Base-by-base conservation (phyloP, 2,888 invertebrate species). In the Rutpela maculata region DNA sequence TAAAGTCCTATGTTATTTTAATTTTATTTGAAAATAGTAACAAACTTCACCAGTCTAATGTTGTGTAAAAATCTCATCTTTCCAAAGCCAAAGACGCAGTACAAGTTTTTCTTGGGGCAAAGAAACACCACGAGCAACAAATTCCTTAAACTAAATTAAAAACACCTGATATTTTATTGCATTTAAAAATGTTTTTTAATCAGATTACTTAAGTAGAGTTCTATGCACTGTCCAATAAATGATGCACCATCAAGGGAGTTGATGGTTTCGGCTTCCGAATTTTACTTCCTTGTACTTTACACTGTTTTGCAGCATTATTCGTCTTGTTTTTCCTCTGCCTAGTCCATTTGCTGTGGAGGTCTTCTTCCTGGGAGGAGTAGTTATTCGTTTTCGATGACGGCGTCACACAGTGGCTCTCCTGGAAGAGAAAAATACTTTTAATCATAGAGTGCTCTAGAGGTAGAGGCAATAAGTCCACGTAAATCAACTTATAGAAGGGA, bases 241-340 rank as follows among this genome's bases (percentile, higher is more conserved):
- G 88, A 72, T 88, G 88, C 55, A 88, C 84, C 87, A 89, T 86
- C 31, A 88, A 82, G 22, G 87, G 86, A 18, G 86, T 85, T 17
- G 84, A 82, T 15, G 86, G 83, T 75, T 79, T 79, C 38, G 80
- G 82, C 65, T 84, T 83, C 55, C 81, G 79, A 66, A 84, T 74
- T 78, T 82, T 81, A 72, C 77, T 75, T 62, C 75, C 69, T 74
- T 78, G 81, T 70, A 83, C 81, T 78, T 85, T 81, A 79, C 84
- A 84, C 76, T 87, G 85, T 77, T 85, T 83, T 35, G 80, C 74
- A 15, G 79, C 73, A 80, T 79, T 78, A 77, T 15, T 76, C 12
- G 68, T 72, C 26, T 65, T 57, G 22, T 75, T 75, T 22, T 75
- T 76, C n/a, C 60, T 62, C 18, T 76, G 69, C 12, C 77, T 75